phyloP scores from a whole-genome alignment of 2,888 invertebrate genomes.

The Acronicta psi region DNA sequence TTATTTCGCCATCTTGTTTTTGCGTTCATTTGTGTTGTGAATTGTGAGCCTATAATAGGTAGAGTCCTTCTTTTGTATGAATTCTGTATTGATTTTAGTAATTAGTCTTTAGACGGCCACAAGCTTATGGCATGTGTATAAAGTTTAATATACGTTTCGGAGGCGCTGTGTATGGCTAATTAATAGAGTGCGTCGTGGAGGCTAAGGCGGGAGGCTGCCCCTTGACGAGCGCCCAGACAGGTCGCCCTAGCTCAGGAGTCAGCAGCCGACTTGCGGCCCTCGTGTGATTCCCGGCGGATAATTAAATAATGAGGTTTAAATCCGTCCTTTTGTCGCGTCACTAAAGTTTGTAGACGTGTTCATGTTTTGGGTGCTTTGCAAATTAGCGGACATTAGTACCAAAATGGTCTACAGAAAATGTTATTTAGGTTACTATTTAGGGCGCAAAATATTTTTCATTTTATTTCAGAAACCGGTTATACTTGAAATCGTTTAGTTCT shows the following conservation, averaged over 20 bases:
- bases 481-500: no score
- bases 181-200: constrained; percentile 75
- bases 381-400: constrained; percentile 43
- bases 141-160: constrained; percentile 35
- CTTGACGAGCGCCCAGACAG: constrained; percentile 76
- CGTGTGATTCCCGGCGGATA: constrained; percentile 76
- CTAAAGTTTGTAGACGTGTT: constrained; percentile 52
- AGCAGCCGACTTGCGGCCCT: constrained; percentile 70
- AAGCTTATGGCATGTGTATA: constrained; percentile 31
- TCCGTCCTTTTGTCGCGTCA: constrained; percentile 65
- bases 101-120: constrained; percentile 61
- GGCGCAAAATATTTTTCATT: no score
- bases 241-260: constrained; percentile 67
- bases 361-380: constrained; percentile 30
- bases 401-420: constrained; percentile 10
- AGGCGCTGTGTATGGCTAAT: constrained; percentile 71
- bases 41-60: constrained; percentile 65
- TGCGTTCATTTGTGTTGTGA: constrained; percentile 80
- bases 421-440: not conserved
- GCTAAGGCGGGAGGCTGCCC: constrained; percentile 69
- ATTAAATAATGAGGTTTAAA: constrained; percentile 83
- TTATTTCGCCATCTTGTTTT: constrained; percentile 86
- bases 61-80: constrained; percentile 68
- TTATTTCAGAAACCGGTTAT: no score
- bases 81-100: constrained; percentile 73